A percentile compares a stretch with the other conserved stretches of the same genome.
phyloP scores from a whole-genome alignment of 2,113 vertebrate genomes.

The Seriola quinqueradiata region DNA sequence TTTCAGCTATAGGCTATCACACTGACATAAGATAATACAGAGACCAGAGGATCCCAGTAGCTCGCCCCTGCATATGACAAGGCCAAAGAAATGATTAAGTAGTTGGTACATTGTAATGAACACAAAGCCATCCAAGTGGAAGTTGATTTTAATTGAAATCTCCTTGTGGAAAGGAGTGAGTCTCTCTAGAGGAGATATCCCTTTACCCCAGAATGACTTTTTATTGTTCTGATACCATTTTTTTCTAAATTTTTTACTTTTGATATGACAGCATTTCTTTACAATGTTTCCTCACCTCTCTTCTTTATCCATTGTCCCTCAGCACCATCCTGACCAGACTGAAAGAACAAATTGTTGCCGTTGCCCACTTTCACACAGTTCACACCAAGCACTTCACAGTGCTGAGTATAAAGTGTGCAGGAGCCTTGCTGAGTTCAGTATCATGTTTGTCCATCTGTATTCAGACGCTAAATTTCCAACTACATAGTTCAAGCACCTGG shows the following conservation, averaged over 20 bases:
- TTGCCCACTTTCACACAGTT: conserved; percentile 35
- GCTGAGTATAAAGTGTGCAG: background rate
- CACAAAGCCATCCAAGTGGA: conserved; percentile 91
- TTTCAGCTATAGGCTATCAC: conserved; percentile 56
- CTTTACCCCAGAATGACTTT: background rate
- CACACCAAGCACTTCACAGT: background rate
- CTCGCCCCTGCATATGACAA: conserved; percentile 88
- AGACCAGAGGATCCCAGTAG: conserved; percentile 89
- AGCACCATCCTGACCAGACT: background rate
- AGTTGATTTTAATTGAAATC: conserved; percentile 97
- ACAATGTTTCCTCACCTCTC: background rate
- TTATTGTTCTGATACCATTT: background rate
- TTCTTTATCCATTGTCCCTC: conserved; percentile 3
- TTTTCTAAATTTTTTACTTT: background rate
- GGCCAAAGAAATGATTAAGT: conserved; percentile 92
- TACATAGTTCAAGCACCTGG: background rate
- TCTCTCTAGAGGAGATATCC: conserved; percentile 65
- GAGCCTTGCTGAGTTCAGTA: background rate
- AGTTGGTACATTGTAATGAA: conserved; percentile 94
- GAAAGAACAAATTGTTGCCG: conserved; percentile 4
- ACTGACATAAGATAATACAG: conserved; percentile 88
- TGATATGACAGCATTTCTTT: background rate
- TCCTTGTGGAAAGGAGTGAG: conserved; percentile 84
- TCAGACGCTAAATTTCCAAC: background rate
- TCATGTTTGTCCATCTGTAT: background rate